phyloP scores from a whole-genome alignment of 2,113 vertebrate genomes.

The Ahaetulla prasina region DNA sequence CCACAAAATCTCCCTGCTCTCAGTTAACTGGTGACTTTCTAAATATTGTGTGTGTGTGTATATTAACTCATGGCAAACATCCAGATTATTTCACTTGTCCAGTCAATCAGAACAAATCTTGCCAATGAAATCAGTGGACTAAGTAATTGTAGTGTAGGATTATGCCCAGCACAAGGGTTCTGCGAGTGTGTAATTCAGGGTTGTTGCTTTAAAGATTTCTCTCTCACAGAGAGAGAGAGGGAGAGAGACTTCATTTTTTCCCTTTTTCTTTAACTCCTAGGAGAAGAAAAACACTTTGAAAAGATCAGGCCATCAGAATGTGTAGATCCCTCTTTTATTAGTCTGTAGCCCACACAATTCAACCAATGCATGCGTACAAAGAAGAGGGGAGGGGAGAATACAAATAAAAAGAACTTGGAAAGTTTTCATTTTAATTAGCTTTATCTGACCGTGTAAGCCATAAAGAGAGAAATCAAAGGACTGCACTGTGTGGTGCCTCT shows the following conservation, averaged over 20 bases:
- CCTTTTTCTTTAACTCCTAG: slow-evolving; percentile 30
- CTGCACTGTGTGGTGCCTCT: slow-evolving; percentile 54
- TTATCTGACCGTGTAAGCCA: slow-evolving; percentile 54
- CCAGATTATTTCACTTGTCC: slow-evolving; percentile 41
- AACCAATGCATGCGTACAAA: not conserved
- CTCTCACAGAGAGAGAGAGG: too few relatives aligned
- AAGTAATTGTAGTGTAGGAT: slow-evolving; percentile 53
- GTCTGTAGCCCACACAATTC: not conserved
- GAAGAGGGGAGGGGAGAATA: not conserved
- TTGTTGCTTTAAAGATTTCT: slow-evolving; percentile 32
- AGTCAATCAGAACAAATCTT: slow-evolving; percentile 48
- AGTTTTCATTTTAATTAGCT: slow-evolving; percentile 64
- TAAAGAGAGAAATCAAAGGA: slow-evolving; percentile 66
- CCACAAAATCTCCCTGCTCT: slow-evolving; percentile 38
- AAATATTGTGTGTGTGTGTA: slow-evolving; percentile 10
- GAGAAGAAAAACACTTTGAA: slow-evolving; percentile 46
- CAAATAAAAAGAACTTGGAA: slow-evolving; percentile 51
- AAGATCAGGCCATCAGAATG: slow-evolving; percentile 18
- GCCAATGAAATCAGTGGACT: slow-evolving; percentile 49
- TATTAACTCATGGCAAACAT: slow-evolving; percentile 35
- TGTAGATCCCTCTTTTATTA: slow-evolving; percentile 55
- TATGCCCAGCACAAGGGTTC: slow-evolving; percentile 35
- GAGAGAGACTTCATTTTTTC: not conserved
- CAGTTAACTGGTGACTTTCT: slow-evolving; percentile 44
- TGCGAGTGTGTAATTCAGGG: slow-evolving; percentile 40